Base-by-base conservation (phyloP, 2,888 invertebrate genomes). In the Prosopocoilus inquinatus region DNA sequence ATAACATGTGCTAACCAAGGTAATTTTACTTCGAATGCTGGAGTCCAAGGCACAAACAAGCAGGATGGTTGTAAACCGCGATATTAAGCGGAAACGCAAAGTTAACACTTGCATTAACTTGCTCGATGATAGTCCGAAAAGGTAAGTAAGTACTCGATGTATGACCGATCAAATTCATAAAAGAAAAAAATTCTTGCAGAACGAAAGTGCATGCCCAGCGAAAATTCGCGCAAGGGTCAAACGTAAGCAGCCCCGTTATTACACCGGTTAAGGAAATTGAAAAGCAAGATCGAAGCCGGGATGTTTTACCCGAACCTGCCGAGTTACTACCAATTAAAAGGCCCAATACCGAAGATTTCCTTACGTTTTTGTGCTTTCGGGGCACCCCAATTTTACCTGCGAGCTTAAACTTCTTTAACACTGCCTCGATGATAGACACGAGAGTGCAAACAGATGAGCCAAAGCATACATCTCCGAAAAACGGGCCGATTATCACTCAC, bases 191-290 rank as follows among this genome's bases (percentile, higher is more conserved):
- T 48, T 50, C 43, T 72, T 77, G 38, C 65, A 89, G 89, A 74
- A 85, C 87, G 43, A 89, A 90, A 79, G 89, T 91, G 55, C 90
- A 91, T 74, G 92, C 91, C 41, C 92, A 93, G 77, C 80, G 93
- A 59, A 93, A 93, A 78, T 93, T 93, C 81, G 92, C 92, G 34
- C 91, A 91, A 77, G 91, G 90, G 63, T 86, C 86, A 12, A 84
- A 84, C 59, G 76, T 81, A 20, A 81, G 82, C 59, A 83, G 81
- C 68, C 81, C 84, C 20, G 75, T 80, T 11, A 77, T 78, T 52
- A 83, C 86, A 20, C 83, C 86, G 7, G 79, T 83, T 4, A 83
- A 84, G 66, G 86, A 86, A 64, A 81, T 82, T 58, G 83, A 84
- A 61, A 80, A 82, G 61, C 69, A 73, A 39, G 79, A 79, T 58